Percentiles rank a stretch among this genome's conserved stretches.
Evolutionary conservation across 2,113 vertebrate species (phyloP).

Genomic region (Dryoscopus gambensis): DNA sequence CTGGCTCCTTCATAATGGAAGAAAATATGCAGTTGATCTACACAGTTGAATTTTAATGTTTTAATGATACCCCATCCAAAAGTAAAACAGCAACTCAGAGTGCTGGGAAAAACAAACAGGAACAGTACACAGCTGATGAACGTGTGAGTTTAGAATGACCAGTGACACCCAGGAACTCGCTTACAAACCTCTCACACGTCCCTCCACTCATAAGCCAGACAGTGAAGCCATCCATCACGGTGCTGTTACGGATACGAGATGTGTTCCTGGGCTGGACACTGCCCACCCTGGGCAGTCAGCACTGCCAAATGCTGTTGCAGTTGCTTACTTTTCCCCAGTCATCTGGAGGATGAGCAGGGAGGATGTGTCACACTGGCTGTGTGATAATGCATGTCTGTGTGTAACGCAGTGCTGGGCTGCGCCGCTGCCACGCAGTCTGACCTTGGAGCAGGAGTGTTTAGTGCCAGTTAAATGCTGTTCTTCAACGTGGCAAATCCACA

Average conservation of each 20-base stretch:
- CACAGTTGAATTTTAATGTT: neutral
- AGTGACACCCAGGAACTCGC: neutral
- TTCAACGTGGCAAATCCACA: neutral
- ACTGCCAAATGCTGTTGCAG: neutral
- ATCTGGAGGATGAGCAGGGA: neutral
- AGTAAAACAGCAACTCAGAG: neutral
- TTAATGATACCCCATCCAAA: neutral
- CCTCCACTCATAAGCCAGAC: neutral
- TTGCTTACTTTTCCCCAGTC: neutral
- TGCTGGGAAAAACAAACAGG: neutral
- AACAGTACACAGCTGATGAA: neutral
- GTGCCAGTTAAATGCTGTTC: neutral
- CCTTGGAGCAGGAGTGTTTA: neutral
- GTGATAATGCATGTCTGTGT: neutral
- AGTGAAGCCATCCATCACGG: neutral
- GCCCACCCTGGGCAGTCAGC: neutral
- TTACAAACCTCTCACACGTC: neutral
- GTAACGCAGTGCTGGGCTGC: neutral
- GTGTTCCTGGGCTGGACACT: accelerated
- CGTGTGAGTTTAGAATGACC: neutral
- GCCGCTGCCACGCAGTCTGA: accelerated
- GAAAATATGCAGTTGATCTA: neutral
- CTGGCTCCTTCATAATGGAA: neutral
- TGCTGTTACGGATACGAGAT: neutral
- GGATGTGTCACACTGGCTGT: accelerated